A percentile compares a stretch with the other conserved stretches of the same genome.
Evolutionary conservation across 2,113 vertebrate genomes (phyloP).

Genomic region (Lethenteron camtschaticum): DNA sequence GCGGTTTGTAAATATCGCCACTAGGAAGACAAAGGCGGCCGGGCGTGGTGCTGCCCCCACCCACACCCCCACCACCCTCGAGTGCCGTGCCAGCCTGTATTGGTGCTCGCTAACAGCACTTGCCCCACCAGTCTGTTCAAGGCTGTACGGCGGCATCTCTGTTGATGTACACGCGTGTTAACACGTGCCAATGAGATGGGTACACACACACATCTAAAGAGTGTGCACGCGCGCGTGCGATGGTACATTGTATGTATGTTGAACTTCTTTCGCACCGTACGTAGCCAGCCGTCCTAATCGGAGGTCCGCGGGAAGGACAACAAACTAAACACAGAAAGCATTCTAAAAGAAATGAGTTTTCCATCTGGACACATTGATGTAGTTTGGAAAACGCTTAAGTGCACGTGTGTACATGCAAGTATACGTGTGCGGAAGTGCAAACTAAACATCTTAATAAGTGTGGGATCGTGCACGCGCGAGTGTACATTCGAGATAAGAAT

Average conservation of each 20-base stretch:
- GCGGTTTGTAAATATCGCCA: too few species aligned
- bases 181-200: too few species aligned
- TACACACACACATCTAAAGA: too few species aligned
- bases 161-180: too few species aligned
- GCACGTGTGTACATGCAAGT: neutral
- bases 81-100: too few species aligned
- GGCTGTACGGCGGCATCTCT: too few species aligned
- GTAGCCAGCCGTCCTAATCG: neutral
- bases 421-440: neutral
- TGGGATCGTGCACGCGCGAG: neutral
- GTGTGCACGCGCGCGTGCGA: neutral
- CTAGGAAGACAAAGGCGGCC: too few species aligned
- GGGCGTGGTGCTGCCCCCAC: too few species aligned
- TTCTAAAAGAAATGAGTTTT: neutral
- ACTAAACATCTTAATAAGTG: neutral
- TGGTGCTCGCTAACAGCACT: too few species aligned
- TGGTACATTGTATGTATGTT: neutral
- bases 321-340: neutral
- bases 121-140: too few species aligned
- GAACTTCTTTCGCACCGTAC: neutral
- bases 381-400: neutral
- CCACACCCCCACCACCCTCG: too few species aligned
- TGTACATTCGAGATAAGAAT: neutral
- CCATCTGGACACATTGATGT: neutral
- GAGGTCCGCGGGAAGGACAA: neutral